phyloP scores from a whole-genome alignment of 2,113 vertebrate species.

The Xiphorhynchus elegans region DNA sequence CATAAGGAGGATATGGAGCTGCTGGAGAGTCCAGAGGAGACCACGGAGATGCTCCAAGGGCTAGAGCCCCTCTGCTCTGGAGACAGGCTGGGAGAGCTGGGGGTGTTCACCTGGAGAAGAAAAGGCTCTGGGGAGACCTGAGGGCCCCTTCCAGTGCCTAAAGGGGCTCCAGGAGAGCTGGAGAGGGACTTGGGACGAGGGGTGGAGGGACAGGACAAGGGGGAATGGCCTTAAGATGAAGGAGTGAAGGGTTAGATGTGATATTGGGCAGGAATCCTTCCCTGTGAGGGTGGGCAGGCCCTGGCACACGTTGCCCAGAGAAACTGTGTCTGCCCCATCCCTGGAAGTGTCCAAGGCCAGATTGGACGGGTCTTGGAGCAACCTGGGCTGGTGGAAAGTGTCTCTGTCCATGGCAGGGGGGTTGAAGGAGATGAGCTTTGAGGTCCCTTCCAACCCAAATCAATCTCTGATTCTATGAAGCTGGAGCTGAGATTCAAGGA shows the following conservation, averaged over 20 bases:
- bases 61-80: background rate
- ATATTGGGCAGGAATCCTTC: background rate
- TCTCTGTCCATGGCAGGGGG: background rate
- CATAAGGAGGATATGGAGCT: background rate
- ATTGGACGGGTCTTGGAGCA: background rate
- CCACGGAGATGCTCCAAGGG: background rate
- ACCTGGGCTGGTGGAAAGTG: background rate
- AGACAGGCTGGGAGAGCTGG: background rate
- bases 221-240: background rate
- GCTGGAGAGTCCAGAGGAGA: background rate
- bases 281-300: background rate
- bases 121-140: background rate
- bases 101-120: background rate
- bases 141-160: background rate
- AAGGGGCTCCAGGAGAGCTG: background rate
- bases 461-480: background rate
- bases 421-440: accelerated
- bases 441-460: background rate
- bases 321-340: background rate
- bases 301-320: background rate
- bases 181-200: background rate
- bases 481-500: background rate
- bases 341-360: background rate
- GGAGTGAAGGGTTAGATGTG: background rate
- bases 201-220: background rate